These are phyloP conservation scores for Hormiphora californensis DNA, from an alignment of 37 sponge, comb jelly and placozoan species.

Conservation along the genomic window DNA sequence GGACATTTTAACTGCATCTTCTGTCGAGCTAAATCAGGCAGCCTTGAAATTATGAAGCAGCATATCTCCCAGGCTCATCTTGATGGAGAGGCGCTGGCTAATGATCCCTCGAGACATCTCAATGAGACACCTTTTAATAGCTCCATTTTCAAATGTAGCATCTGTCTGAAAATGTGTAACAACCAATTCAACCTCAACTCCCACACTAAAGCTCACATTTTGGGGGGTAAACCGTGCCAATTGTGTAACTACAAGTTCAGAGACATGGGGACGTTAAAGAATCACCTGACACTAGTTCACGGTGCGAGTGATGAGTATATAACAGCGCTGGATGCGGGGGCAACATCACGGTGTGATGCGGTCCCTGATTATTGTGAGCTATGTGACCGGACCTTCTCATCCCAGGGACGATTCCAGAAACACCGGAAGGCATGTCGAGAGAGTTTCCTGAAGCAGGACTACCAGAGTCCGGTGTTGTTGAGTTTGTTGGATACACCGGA, in stretches of 20 bases:
- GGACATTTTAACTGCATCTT: conserved; percentile 45
- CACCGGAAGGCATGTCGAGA: conserved; percentile 49
- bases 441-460: conserved; percentile 15
- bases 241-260: conserved; percentile 45
- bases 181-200: conserved; percentile 51
- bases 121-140: conserved; percentile 48
- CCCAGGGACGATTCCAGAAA: conserved; percentile 49
- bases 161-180: conserved; percentile 38
- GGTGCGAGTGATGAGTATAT: conserved; percentile 40
- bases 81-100: not conserved
- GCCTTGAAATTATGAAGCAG: not conserved
- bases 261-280: conserved; percentile 31
- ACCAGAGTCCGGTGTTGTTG: not conserved
- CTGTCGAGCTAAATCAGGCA: conserved; percentile 12
- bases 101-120: conserved; percentile 31
- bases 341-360: conserved; percentile 24
- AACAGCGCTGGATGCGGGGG: not conserved
- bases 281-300: conserved; percentile 20
- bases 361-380: conserved; percentile 48
- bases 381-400: conserved; percentile 15
- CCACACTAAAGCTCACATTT: conserved; percentile 47
- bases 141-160: conserved; percentile 38
- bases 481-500: not conserved
- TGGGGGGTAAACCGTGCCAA: conserved; percentile 25
- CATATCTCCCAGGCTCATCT: conserved; percentile 31